Evolutionary conservation across 2,797 vertebrate species (phyloP).

Genomic region (Caiman crocodilus): DNA sequence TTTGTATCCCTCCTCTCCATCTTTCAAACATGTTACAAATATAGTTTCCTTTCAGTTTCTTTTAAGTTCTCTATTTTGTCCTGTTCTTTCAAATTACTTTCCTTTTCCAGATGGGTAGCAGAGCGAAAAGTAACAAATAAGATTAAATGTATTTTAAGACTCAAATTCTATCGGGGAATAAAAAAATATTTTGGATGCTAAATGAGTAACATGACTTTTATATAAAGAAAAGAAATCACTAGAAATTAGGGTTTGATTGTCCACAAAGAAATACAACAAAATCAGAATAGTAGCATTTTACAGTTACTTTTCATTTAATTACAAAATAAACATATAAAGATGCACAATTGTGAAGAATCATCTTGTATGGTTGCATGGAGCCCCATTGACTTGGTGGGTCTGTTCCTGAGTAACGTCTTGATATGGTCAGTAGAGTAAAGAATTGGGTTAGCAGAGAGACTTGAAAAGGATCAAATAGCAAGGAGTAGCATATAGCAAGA

Average conservation of each 20-base stretch:
- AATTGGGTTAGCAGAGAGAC: not conserved
- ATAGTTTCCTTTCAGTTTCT: not conserved
- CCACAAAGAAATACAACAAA: not conserved
- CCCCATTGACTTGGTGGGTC: not conserved
- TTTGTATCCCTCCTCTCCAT: not conserved
- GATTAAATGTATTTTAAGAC: not conserved
- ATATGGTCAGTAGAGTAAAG: not conserved
- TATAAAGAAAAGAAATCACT: not conserved
- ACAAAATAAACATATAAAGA: accelerated
- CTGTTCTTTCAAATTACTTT: not conserved
- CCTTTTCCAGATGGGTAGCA: not conserved
- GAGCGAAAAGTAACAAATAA: not conserved
- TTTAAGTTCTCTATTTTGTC: not conserved
- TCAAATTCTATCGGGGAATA: not conserved
- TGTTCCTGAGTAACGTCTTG: not conserved
- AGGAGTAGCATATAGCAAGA: not conserved
- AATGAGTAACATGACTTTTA: not conserved
- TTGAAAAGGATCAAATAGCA: not conserved
- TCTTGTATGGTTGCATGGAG: not conserved
- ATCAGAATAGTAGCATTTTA: not conserved
- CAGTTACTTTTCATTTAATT: not conserved
- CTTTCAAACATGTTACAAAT: not conserved
- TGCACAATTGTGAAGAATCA: not conserved
- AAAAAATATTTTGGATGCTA: not conserved
- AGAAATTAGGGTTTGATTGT: not conserved